Conservation (phyloP, 2,113 vertebrate species). For the Kryptolebias marmoratus region DNA sequence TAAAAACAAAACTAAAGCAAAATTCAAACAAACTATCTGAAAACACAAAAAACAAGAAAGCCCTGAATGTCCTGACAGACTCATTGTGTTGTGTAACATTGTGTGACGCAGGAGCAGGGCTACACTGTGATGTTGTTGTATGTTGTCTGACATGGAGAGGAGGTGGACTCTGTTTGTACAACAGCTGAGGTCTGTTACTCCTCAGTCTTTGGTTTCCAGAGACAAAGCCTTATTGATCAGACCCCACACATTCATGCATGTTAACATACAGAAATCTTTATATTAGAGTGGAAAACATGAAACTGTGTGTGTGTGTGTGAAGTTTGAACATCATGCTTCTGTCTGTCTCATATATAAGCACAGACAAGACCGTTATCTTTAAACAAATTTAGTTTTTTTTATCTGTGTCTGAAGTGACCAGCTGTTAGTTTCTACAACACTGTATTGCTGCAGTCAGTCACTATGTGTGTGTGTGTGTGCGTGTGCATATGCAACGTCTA, state of each 20-base stretch:
- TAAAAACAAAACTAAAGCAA: too few species aligned
- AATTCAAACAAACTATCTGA: too few species aligned
- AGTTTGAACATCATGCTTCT: too few species aligned
- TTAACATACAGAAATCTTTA: background rate
- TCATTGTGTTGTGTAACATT: background rate
- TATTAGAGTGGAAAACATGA: background rate
- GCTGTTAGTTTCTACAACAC: slow-evolving; percentile 8
- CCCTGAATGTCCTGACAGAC: background rate
- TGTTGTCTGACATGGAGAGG: slow-evolving; percentile 2
- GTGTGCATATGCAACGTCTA: background rate
- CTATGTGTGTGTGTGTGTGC: slow-evolving; percentile 8
- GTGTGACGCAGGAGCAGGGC: background rate
- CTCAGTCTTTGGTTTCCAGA: background rate
- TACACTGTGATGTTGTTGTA: slow-evolving; percentile 1
- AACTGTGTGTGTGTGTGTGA: background rate
- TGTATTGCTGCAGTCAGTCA: background rate
- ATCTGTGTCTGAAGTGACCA: background rate
- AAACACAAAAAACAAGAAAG: too few species aligned
- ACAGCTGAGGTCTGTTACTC: slow-evolving; percentile 21
- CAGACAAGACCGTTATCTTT: background rate
- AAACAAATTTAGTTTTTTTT: slow-evolving; percentile 3
- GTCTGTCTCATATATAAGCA: background rate
- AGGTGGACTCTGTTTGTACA: slow-evolving; percentile 10
- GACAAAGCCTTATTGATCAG: slow-evolving; percentile 51
- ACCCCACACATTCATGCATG: slow-evolving; percentile 28